Percentiles rank a stretch among this genome's conserved stretches.
Evolutionary conservation across 2,888 invertebrate genomes (phyloP).

Genomic region (Cheilosia grossa): DNA sequence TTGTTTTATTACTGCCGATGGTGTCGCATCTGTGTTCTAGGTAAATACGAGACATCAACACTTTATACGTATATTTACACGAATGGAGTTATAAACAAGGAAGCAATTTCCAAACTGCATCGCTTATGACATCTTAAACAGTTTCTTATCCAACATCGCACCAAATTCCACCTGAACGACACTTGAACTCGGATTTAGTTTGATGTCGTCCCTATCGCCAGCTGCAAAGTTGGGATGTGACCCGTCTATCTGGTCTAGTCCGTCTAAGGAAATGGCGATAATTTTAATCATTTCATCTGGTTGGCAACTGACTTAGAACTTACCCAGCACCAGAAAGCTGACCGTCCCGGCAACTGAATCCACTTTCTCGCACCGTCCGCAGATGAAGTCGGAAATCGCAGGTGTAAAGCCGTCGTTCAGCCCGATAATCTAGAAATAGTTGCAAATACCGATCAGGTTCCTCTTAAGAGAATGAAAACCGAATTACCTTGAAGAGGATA

Average conservation of each 20-base stretch:
- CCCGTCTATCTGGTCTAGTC: slow-evolving; percentile 34
- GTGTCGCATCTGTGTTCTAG: neutral
- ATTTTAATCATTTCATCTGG: neutral
- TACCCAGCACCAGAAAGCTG: slow-evolving; percentile 42
- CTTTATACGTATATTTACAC: neutral
- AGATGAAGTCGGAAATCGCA: slow-evolving; percentile 42
- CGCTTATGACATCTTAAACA: slow-evolving; percentile 26
- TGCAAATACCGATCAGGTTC: no score
- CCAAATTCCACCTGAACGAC: slow-evolving; percentile 14
- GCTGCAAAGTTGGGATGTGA: neutral
- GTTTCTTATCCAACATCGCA: slow-evolving; percentile 40
- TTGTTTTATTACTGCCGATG: neutral
- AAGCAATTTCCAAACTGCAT: neutral
- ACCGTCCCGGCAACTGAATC: slow-evolving; percentile 3
- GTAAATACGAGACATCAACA: neutral
- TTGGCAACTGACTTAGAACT: neutral
- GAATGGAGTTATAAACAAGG: neutral
- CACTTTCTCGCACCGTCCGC: slow-evolving; percentile 44
- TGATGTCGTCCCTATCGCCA: slow-evolving; percentile 10
- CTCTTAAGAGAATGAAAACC: neutral
- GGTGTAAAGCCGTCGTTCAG: slow-evolving; percentile 21
- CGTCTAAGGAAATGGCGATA: slow-evolving; percentile 12
- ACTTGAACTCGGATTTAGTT: neutral
- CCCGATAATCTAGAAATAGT: slow-evolving; percentile 17
- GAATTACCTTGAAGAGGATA: slow-evolving; percentile 53